A percentile compares a stretch with the other conserved stretches of the same genome.
These are phyloP conservation scores for Drosophila ercepeae DNA, from an alignment of 1,140 invertebrate species.

Conservation along the genomic window DNA sequence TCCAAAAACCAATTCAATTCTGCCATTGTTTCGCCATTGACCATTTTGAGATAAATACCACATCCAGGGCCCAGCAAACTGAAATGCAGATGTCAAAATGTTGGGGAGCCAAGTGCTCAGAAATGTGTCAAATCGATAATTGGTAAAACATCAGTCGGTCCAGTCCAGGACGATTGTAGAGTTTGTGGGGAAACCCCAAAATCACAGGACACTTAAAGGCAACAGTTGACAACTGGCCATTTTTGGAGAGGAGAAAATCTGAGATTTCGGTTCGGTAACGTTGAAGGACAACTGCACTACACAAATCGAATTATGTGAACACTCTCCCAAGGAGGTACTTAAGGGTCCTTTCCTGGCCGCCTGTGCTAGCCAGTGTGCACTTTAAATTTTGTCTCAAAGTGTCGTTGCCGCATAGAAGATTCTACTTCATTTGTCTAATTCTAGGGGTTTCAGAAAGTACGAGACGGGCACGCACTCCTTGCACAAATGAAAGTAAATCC, in stretches of 20 bases:
- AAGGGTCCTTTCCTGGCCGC: conserved; percentile 55
- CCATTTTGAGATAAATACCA: conserved; percentile 24
- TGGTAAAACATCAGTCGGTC: conserved; percentile 52
- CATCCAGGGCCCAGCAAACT: conserved; percentile 15
- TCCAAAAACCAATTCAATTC: conserved; percentile 46
- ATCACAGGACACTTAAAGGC: conserved; percentile 28
- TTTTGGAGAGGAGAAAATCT: conserved; percentile 13
- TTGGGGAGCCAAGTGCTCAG: conserved; percentile 45
- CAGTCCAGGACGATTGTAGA: neutral
- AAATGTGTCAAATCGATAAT: conserved; percentile 82
- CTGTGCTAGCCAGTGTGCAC: conserved; percentile 23
- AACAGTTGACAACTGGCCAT: conserved; percentile 36
- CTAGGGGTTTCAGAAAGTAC: conserved; percentile 50
- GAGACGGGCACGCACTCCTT: conserved; percentile 60
- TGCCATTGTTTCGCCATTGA: conserved; percentile 41
- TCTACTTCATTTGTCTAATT: conserved; percentile 82
- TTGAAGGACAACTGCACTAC: conserved; percentile 34
- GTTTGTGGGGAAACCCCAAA: neutral
- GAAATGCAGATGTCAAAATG: conserved; percentile 64
- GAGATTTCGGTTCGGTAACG: conserved; percentile 6
- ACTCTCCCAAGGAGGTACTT: conserved; percentile 55
- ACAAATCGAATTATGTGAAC: conserved; percentile 75
- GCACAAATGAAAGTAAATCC: conserved; percentile 78
- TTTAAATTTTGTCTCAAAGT: conserved; percentile 45
- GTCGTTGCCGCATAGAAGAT: conserved; percentile 53